Evolutionary conservation across 2,888 invertebrate genomes (phyloP).

Genomic region (Microplitis manilae): DNA sequence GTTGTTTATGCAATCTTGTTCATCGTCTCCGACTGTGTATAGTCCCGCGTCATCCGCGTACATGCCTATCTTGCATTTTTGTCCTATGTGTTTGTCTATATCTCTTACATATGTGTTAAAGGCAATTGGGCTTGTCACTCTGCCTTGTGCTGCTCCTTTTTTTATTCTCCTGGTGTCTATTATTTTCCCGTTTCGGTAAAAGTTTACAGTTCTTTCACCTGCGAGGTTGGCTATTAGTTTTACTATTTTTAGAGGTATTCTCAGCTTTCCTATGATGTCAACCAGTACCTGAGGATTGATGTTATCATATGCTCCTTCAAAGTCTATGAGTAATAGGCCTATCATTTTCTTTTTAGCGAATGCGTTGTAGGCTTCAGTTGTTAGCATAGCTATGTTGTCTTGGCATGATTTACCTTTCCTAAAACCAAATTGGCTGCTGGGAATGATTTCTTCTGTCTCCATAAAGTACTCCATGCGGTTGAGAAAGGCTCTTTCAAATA

Average conservation of each 20-base stretch:
- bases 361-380: slow-evolving; percentile 30
- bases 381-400: slow-evolving; percentile 31
- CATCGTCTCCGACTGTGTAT: too few relatives aligned
- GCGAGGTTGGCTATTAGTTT: slow-evolving; percentile 15
- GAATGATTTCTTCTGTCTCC: slow-evolving; percentile 23
- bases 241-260: slow-evolving; percentile 8
- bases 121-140: background rate
- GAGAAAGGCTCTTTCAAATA: slow-evolving; percentile 30
- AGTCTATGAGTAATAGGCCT: slow-evolving; percentile 34
- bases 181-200: slow-evolving; percentile 11
- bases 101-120: background rate
- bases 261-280: background rate
- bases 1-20: background rate
- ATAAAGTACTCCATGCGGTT: background rate
- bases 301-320: slow-evolving; percentile 44
- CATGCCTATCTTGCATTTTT: background rate
- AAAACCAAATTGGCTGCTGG: slow-evolving; percentile 29
- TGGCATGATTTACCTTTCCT: slow-evolving; percentile 31
- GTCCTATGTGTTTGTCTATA: background rate
- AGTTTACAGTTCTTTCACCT: background rate
- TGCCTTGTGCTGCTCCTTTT: slow-evolving; percentile 15
- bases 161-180: background rate
- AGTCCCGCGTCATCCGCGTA: too few relatives aligned
- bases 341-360: slow-evolving; percentile 23
- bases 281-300: slow-evolving; percentile 17